Base-by-base conservation (phyloP, 1,140 invertebrate species). In the Aphidius ervi region DNA sequence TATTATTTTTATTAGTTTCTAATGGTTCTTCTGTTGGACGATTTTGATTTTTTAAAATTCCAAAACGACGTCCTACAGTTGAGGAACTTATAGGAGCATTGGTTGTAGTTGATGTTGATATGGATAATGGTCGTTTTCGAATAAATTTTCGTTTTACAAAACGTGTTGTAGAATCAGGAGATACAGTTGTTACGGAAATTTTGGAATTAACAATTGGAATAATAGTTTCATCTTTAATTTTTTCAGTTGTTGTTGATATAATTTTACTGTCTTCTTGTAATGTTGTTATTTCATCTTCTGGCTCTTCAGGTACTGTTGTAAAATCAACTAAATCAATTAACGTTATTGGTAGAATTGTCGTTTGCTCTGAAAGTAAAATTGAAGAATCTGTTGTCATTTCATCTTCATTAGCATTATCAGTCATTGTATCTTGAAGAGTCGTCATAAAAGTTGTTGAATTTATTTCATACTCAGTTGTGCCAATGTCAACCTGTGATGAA, bases 141-240 rank as follows among this genome's bases (percentile, higher is more conserved):
- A 75, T 60, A 6, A 71, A 72, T 31, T 77, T 74, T 50, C 68
- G 74, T 46, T 68, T 64, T 9, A 68, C 59, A 46, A 69, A 68
- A 52, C 65, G 64, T 0, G 72, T 63, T 3, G 46, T 59, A 39
- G 59, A 6, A 46, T 58, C 65, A 49, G 63, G 63, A 4, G 54
- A 46, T 58, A 39, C 64, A 40, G 31, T 55, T 50, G 61, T 59
- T 53, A 42, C 53, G 16, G 56, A 23, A 6, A 60, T 68, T 7
- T 58, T 56, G 0, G 56, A 39, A 42, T 10, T 23, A 46, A 52
- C 1, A 9, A 46, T 57, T 6, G 50, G 8, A 20, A 23, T 40
- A 23, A 46, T 54, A 45, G 39, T 53, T 42, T 53, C 58, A 39
- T 31, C 59, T 58, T 63, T 42, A 23, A 47, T 48, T 2, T 20